A percentile compares a stretch with the other conserved stretches of the same genome.
Evolutionary conservation across 1,140 invertebrate species (phyloP).

Genomic region (Lucilia sericata): DNA sequence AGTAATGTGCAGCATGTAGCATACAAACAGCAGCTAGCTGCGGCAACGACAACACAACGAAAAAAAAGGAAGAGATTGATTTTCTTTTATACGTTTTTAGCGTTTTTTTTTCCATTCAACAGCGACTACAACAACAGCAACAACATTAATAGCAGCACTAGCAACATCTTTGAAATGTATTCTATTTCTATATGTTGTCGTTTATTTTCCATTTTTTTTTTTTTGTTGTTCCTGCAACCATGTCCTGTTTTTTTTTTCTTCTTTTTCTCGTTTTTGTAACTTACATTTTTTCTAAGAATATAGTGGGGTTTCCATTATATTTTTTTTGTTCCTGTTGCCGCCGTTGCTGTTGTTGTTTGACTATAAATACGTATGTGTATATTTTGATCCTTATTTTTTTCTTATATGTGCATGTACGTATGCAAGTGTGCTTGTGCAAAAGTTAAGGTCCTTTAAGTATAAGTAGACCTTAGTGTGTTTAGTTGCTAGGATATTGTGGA

Average conservation of each 20-base stretch:
- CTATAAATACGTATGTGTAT: neutral
- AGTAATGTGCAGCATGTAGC: conserved; percentile 37
- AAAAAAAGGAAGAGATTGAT: conserved; percentile 38
- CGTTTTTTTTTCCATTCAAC: conserved; percentile 22
- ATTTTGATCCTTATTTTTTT: conserved; percentile 10
- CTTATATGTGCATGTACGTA: neutral
- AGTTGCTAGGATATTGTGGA: neutral
- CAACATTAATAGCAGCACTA: neutral
- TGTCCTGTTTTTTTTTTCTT: conserved; percentile 3
- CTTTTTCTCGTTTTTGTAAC: neutral
- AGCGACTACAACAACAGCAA: conserved; percentile 7
- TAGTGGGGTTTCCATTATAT: conserved; percentile 6
- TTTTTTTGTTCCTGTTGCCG: neutral
- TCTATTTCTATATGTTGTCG: conserved; percentile 33
- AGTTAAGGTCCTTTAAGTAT: conserved; percentile 23
- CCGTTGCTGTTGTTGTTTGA: neutral
- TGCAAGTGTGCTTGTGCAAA: neutral
- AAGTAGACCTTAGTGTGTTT: conserved; percentile 16
- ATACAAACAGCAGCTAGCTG: conserved; percentile 20
- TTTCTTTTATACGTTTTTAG: conserved; percentile 41
- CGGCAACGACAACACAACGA: neutral
- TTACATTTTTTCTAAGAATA: conserved; percentile 14
- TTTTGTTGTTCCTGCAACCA: neutral
- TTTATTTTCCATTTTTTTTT: neutral
- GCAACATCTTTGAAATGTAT: conserved; percentile 40